phyloP scores from a whole-genome alignment of 2,113 vertebrate genomes.

The Nerophis ophidion region DNA sequence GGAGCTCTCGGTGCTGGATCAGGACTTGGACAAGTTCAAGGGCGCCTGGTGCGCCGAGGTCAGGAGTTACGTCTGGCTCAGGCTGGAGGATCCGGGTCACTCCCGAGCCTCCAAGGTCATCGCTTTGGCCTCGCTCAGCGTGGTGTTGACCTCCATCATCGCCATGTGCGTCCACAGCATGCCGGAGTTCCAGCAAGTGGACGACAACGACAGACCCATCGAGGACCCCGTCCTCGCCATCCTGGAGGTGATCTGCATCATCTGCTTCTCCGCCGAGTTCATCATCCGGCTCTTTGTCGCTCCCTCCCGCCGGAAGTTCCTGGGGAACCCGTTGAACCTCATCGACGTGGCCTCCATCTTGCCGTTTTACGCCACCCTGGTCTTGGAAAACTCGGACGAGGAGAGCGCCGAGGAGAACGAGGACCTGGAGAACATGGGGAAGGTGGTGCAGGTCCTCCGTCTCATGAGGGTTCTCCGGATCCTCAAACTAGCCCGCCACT shows the following conservation, averaged over 20 bases:
- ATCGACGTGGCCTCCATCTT: constrained; percentile 93
- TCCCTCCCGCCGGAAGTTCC: constrained; percentile 86
- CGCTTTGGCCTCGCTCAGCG: constrained; percentile 82
- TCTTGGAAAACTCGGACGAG: constrained; percentile 82
- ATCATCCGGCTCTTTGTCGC: constrained; percentile 79
- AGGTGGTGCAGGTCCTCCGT: constrained; percentile 92
- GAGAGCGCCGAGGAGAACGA: constrained; percentile 82
- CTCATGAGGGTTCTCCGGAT: constrained; percentile 95
- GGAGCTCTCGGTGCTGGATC: constrained; percentile 87
- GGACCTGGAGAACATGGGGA: constrained; percentile 89
- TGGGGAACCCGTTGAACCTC: constrained; percentile 87
- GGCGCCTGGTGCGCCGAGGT: constrained; percentile 78
- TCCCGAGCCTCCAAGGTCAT: constrained; percentile 86
- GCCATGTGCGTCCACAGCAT: constrained; percentile 99
- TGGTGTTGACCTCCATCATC: constrained; percentile 89
- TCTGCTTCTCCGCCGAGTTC: constrained; percentile 89
- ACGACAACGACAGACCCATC: constrained; percentile 79
- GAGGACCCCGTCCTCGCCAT: constrained; percentile 82
- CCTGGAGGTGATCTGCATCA: constrained; percentile 85
- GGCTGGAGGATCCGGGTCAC: constrained; percentile 90
- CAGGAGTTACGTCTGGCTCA: constrained; percentile 87
- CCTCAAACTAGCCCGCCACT: constrained; percentile 93
- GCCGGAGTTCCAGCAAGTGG: constrained; percentile 86
- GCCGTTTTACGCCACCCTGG: constrained; percentile 89
- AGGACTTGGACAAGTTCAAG: constrained; percentile 89